phyloP scores from a whole-genome alignment of 2,113 vertebrate species.

The Sebastes schlegelii region DNA sequence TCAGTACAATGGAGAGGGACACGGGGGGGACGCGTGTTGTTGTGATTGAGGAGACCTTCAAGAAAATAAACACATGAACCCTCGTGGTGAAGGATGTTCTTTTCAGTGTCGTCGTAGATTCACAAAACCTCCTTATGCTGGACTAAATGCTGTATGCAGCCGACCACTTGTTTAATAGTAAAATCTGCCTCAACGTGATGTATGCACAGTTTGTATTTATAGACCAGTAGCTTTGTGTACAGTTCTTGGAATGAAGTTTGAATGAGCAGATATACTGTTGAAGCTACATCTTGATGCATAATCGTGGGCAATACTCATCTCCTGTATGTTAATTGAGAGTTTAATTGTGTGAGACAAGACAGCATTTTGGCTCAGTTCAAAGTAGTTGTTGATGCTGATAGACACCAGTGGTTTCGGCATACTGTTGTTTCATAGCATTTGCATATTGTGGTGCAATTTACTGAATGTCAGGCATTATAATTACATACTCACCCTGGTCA shows the following conservation, averaged over 20 bases:
- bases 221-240: slow-evolving; percentile 9
- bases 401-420: not conserved
- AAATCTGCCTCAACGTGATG: not conserved
- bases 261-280: slow-evolving; percentile 22
- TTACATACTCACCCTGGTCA: not conserved
- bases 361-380: slow-evolving; percentile 8
- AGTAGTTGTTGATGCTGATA: not conserved
- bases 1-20: slow-evolving; percentile 39
- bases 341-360: slow-evolving; percentile 20
- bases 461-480: not conserved
- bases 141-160: not conserved
- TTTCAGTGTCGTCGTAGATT: not conserved
- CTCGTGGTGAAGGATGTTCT: slow-evolving; percentile 7
- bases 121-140: not conserved
- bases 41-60: slow-evolving; percentile 31
- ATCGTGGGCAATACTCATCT: not conserved
- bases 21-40: not conserved
- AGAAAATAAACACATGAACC: slow-evolving; percentile 46
- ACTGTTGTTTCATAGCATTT: not conserved
- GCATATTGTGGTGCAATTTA: not conserved
- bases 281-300: slow-evolving; percentile 20
- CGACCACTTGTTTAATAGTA: not conserved
- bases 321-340: slow-evolving; percentile 4
- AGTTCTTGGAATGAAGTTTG: not conserved
- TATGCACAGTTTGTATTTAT: slow-evolving; percentile 13